phyloP scores from a whole-genome alignment of 92 coral and sea anemone genomes.

The Epizoanthus fatuus region DNA sequence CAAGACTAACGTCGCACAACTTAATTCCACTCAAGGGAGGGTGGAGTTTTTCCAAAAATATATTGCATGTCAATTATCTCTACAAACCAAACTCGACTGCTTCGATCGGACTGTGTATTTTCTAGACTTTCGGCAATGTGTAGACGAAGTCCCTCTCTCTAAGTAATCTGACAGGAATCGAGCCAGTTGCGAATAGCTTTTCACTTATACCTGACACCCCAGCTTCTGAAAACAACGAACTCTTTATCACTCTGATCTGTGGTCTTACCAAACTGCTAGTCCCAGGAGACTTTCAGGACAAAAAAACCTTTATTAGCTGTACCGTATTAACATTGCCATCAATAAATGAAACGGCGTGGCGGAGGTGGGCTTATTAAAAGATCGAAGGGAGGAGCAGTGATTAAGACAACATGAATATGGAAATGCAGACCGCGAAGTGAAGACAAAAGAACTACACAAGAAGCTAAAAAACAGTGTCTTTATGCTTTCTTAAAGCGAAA shows the following conservation, averaged over 20 bases:
- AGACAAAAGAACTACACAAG: conserved; percentile 15
- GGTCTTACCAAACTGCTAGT: conserved; percentile 25
- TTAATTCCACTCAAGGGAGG: not conserved
- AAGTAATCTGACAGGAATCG: not conserved
- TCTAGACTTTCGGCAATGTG: too few species aligned
- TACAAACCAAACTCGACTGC: too few species aligned
- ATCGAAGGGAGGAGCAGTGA: conserved; percentile 19
- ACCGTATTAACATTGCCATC: not conserved
- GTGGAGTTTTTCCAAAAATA: not conserved
- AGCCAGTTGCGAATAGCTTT: not conserved
- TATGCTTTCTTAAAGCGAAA: not conserved
- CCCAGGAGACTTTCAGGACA: conserved; percentile 15
- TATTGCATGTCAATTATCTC: too few species aligned
- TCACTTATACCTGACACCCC: conserved; percentile 18
- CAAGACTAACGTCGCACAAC: not conserved
- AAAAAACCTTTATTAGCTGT: conserved; percentile 22
- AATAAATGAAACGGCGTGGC: conserved; percentile 24
- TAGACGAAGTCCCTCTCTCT: too few species aligned
- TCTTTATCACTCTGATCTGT: not conserved
- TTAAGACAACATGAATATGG: conserved; percentile 8
- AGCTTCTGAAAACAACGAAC: conserved; percentile 2
- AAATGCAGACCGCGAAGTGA: not conserved
- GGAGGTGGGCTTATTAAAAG: conserved; percentile 19
- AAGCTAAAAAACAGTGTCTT: conserved; percentile 13
- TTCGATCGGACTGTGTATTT: too few species aligned